Evolutionary conservation across 2,888 invertebrate genomes (phyloP).

Genomic region (Pristionchus arcanus): DNA sequence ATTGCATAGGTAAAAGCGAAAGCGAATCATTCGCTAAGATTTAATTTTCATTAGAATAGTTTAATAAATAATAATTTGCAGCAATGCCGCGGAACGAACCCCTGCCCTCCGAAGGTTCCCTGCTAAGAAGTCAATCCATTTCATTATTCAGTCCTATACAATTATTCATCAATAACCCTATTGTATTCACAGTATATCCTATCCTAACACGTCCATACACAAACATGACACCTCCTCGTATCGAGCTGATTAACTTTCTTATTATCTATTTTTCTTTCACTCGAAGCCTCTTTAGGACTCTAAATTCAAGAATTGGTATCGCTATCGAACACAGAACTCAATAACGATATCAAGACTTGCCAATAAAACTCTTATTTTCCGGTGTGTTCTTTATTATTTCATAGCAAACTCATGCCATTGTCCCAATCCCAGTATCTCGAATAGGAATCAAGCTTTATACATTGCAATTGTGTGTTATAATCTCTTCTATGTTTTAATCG

Average conservation of each 20-base stretch:
- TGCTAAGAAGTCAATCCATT: constrained; percentile 13
- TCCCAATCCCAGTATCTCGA: constrained; percentile 14
- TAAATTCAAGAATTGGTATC: no score
- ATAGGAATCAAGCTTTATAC: constrained; percentile 46
- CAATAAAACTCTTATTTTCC: not conserved
- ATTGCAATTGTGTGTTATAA: constrained; percentile 28
- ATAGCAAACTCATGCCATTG: not conserved
- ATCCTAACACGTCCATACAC: not conserved
- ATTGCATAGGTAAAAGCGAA: no score
- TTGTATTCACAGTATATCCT: not conserved
- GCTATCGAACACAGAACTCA: not conserved
- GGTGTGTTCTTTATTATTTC: not conserved
- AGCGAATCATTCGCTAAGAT: no score
- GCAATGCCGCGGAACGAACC: constrained; percentile 41
- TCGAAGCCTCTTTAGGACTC: not conserved
- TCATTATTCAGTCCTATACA: not conserved
- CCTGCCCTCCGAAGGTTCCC: constrained; percentile 31
- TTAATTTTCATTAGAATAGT: no score
- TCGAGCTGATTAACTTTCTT: not conserved
- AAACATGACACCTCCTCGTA: not conserved
- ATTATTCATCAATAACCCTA: not conserved
- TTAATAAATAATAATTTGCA: not conserved
- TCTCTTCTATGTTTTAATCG: not conserved
- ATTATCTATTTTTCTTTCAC: not conserved
- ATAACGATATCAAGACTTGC: not conserved